These are phyloP conservation scores for Channallabes apus DNA, from an alignment of 2,797 vertebrate genomes.

Conservation along the genomic window DNA sequence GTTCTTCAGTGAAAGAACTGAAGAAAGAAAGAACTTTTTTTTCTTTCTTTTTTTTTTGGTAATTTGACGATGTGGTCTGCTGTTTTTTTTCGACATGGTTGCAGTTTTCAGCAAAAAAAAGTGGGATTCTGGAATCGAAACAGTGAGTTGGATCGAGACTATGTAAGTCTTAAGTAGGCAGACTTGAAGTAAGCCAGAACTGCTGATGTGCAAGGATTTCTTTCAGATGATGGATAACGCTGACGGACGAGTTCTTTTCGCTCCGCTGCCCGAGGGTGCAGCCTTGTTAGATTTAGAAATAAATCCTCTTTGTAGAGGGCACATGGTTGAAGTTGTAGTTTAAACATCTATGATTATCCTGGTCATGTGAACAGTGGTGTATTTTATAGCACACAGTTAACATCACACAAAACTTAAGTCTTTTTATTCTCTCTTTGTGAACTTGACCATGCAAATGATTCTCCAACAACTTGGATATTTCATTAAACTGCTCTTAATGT, in stretches of 20 bases:
- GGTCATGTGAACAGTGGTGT: neutral
- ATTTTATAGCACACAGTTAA: neutral
- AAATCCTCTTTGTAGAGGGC: conserved; percentile 20
- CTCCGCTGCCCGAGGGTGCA: conserved; percentile 24
- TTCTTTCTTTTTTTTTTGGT: conserved; percentile 42
- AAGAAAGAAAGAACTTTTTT: too few species aligned
- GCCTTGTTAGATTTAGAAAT: conserved; percentile 28
- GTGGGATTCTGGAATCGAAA: conserved; percentile 52
- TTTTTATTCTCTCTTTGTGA: neutral
- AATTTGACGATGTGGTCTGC: conserved; percentile 63
- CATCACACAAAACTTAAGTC: neutral
- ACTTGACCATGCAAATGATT: neutral
- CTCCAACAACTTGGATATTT: neutral
- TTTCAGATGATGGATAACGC: conserved; percentile 59
- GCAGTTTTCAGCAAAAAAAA: conserved; percentile 63
- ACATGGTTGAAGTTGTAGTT: conserved; percentile 25
- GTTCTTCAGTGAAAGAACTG: conserved; percentile 35
- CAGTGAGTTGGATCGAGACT: conserved; percentile 45
- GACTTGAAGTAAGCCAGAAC: conserved; percentile 35
- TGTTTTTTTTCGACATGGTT: conserved; percentile 58
- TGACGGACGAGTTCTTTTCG: conserved; percentile 35
- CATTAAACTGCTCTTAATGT: conserved; percentile 47
- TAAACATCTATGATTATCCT: conserved; percentile 6
- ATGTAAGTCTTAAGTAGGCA: conserved; percentile 51
- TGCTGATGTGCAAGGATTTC: conserved; percentile 53